Base-by-base conservation (phyloP, 2,113 vertebrate species). In the Lontra canadensis region DNA sequence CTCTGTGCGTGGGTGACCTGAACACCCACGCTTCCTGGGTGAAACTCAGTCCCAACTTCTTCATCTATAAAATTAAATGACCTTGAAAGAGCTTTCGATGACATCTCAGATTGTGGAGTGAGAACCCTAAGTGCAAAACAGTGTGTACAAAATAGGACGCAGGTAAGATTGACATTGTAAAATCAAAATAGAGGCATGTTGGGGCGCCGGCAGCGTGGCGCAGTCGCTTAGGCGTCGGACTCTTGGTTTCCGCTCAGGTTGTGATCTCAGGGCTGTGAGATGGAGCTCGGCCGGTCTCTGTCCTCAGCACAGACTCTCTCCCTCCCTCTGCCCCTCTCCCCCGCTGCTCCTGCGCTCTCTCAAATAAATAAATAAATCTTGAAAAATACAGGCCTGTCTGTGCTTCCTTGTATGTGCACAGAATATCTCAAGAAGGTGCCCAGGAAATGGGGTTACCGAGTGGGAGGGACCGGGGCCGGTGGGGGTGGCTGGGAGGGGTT, bases 1-100 rank as follows among this genome's bases (percentile, higher is more conserved):
- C 17, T 17, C 55, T 1, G 7, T 2, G 12, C 63, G 0, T 0
- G n/a, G 79, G 79, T 0, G 0, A 31, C 63, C 31, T 14, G 76
- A 31, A 36, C n/a, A 4, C 63, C 79, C 76, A 14, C 52, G 1
- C 69, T 42, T 15, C 42, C 65, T 14, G 14, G 0, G 55, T 9
- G 84, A 69, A 79, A 1, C 49, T 34, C 39, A 23, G 87, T n/a
- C 34, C 26, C 14, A 0, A 17, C 29, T 18, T 73, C 55, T 52
- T 84, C 55, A 2, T 29, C 73, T 29, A 3, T 42, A 20, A 85
- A 61, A 42, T 18, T 26, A 31, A 36, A 0, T 47, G 95, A 59
- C 87, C 83, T 69, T 52, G 88, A 59, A 79, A 71, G n/a, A 36
- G 65, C 9, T 42, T 83, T 34, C 21, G 4, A 2, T 2, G 65